Percentiles rank a stretch among this genome's conserved stretches.
Conservation (phyloP, 1,140 invertebrate species). For the Aphis craccivora region DNA sequence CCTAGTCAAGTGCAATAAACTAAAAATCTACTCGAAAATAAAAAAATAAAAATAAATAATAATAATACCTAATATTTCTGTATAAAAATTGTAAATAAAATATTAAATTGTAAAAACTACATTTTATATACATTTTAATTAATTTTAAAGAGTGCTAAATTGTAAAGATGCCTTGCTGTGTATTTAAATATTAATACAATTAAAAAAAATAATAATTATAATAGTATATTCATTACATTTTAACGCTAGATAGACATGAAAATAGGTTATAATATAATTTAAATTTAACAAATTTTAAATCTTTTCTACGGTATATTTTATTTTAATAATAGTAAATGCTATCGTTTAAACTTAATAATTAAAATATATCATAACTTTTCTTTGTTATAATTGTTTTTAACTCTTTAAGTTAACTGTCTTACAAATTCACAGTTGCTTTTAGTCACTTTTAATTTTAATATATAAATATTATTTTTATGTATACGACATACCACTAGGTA, state of each 20-base stretch:
- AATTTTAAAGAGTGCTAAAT: neutral
- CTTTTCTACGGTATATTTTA: neutral
- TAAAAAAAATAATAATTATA: neutral
- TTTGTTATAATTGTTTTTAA: neutral
- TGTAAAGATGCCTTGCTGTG: neutral
- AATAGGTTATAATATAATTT: conserved; percentile 5
- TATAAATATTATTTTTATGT: too few relatives aligned
- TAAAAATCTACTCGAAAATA: neutral
- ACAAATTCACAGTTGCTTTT: neutral
- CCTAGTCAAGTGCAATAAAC: neutral
- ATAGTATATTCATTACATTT: neutral
- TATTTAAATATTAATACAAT: neutral
- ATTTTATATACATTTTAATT: neutral
- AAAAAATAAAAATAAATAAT: too few relatives aligned
- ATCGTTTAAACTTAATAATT: neutral
- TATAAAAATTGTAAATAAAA: neutral
- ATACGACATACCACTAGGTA: too few relatives aligned
- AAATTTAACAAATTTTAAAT: neutral
- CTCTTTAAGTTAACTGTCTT: neutral
- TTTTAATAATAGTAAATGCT: neutral
- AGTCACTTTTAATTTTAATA: too few relatives aligned
- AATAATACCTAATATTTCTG: too few relatives aligned
- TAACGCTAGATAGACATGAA: neutral
- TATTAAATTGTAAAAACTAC: neutral
- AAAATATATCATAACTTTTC: neutral